Evolutionary conservation across 92 coral and sea anemone genomes (phyloP).

Genomic region (Palythoa grandis): DNA sequence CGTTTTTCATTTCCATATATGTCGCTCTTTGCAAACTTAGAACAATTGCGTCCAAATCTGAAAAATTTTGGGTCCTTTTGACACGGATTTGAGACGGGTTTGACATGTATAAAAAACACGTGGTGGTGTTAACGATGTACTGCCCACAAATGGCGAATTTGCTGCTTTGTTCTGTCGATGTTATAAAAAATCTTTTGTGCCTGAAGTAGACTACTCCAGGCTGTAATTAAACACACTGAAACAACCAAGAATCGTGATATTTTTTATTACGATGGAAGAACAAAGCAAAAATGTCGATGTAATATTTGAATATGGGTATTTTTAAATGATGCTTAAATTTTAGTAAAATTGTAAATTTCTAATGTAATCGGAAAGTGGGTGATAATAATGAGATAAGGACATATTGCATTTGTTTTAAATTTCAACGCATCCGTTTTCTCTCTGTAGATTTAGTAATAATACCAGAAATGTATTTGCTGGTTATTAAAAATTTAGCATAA

Average conservation of each 20-base stretch:
- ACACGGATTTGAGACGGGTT: background rate
- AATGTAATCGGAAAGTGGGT: background rate
- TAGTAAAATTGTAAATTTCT: background rate
- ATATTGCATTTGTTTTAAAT: background rate
- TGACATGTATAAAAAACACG: constrained; percentile 2
- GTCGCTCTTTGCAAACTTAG: background rate
- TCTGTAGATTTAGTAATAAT: background rate
- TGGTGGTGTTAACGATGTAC: background rate
- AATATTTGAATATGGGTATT: no score
- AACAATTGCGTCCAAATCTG: background rate
- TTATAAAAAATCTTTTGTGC: background rate
- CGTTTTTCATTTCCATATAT: constrained; percentile 7
- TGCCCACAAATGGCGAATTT: background rate
- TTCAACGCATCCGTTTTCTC: background rate
- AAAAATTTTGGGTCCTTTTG: background rate
- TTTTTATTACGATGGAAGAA: background rate
- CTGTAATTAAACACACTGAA: background rate
- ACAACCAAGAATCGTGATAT: background rate
- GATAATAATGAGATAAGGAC: background rate
- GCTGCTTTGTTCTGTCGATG: background rate
- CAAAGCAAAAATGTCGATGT: no score
- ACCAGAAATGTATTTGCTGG: no score
- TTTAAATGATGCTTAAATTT: background rate
- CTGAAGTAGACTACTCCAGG: background rate
- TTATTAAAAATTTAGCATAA: no score